phyloP scores from a whole-genome alignment of 2,113 vertebrate genomes.

The Columba livia region DNA sequence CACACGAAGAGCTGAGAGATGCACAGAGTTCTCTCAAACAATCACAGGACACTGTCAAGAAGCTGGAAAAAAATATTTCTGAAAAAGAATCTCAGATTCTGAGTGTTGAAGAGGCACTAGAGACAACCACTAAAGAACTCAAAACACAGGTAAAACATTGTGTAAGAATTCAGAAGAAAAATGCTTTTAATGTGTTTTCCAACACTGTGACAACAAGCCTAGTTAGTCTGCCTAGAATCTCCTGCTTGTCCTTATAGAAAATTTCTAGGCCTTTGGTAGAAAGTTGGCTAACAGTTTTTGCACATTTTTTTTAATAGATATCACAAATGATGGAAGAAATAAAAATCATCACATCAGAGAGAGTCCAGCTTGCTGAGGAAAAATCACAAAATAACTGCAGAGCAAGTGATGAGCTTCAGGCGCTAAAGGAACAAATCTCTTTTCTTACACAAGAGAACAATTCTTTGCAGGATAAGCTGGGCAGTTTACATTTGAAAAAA shows the following conservation, averaged over 20 bases:
- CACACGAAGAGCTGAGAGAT: slow-evolving; percentile 72
- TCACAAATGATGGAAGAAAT: slow-evolving; percentile 30
- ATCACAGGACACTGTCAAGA: slow-evolving; percentile 45
- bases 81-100: slow-evolving; percentile 38
- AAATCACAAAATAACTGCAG: not conserved
- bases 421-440: not conserved
- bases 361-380: not conserved
- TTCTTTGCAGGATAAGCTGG: not conserved
- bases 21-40: slow-evolving; percentile 61
- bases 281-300: not conserved
- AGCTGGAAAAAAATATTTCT: slow-evolving; percentile 49
- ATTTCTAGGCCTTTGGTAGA: not conserved
- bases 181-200: not conserved
- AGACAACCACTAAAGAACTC: slow-evolving; percentile 13
- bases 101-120: not conserved
- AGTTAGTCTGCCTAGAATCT: not conserved
- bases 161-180: not conserved
- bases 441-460: slow-evolving; percentile 25
- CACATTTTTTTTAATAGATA: not conserved
- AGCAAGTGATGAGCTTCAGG: not conserved
- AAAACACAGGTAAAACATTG: slow-evolving; percentile 31
- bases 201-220: not conserved
- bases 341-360: not conserved
- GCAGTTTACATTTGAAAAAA: not conserved
- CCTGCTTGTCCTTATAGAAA: not conserved